These are phyloP conservation scores for Hyaena hyaena DNA, from an alignment of 2,113 vertebrate genomes.

Conservation along the genomic window DNA sequence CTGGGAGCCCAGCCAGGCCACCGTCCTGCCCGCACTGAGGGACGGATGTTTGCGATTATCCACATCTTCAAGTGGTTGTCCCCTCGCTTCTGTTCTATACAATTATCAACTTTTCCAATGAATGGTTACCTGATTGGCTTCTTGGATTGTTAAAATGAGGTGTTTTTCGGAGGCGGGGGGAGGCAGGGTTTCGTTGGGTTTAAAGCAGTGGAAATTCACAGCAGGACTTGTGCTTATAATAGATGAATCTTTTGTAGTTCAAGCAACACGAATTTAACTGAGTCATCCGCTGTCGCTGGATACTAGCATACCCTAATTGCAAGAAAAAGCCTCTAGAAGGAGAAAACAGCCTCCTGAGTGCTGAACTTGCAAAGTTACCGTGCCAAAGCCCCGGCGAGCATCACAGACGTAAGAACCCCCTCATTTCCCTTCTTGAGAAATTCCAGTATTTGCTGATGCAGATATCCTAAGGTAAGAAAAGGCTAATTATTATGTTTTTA, in stretches of 20 bases:
- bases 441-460: constrained; percentile 48
- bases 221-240: not conserved
- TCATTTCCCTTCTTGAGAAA: constrained; percentile 28
- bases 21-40: not conserved
- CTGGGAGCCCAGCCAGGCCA: not conserved
- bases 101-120: not conserved
- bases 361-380: constrained; percentile 52
- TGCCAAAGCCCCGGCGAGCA: not conserved
- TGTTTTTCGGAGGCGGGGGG: not conserved
- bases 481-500: constrained; percentile 69
- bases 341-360: constrained; percentile 42
- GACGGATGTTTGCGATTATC: not conserved
- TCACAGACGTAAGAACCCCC: not conserved
- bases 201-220: constrained; percentile 33
- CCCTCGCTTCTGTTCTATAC: not conserved
- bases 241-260: constrained; percentile 29
- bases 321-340: constrained; percentile 53
- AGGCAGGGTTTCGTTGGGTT: not conserved
- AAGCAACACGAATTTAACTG: constrained; percentile 42
- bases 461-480: constrained; percentile 62
- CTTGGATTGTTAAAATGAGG: not conserved
- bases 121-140: not conserved
- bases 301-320: constrained; percentile 25
- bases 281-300: constrained; percentile 7
- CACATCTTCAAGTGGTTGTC: not conserved